Evolutionary conservation across 1,140 invertebrate genomes (phyloP).

Genomic region (Nautilus pompilius): DNA sequence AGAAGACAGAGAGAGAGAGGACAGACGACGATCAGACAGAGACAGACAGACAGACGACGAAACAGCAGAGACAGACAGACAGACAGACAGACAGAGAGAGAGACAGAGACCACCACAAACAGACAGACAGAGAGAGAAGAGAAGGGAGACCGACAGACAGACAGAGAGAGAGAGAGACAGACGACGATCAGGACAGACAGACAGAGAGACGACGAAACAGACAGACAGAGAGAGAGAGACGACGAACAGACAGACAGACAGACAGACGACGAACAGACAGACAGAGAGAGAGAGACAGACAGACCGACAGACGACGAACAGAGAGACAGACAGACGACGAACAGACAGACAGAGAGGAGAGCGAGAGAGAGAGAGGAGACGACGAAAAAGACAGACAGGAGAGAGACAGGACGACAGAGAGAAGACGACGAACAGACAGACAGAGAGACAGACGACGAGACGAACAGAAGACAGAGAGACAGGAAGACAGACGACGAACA

Average conservation of each 20-base stretch:
- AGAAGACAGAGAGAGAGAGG: too few species aligned
- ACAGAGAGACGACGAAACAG: background rate
- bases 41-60: too few species aligned
- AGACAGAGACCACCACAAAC: background rate
- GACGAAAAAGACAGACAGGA: too few species aligned
- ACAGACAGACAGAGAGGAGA: background rate
- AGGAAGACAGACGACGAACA: background rate
- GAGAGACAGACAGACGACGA: background rate
- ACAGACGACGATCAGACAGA: too few species aligned
- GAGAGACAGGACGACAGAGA: too few species aligned
- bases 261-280: background rate
- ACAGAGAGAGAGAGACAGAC: background rate
- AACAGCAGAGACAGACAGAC: too few species aligned
- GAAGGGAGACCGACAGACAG: background rate
- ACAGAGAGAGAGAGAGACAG: too few species aligned
- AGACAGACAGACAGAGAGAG: too few species aligned
- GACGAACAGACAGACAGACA: background rate
- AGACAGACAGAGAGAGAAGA: conserved; percentile 1
- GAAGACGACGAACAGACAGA: too few species aligned
- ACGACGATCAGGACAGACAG: background rate
- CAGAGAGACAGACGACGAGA: background rate
- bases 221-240: too few species aligned
- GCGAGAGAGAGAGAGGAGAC: too few species aligned
- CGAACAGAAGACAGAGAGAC: too few species aligned
- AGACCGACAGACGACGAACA: background rate